These are phyloP conservation scores for Sinotaia quadrata DNA, from an alignment of 2,888 invertebrate species.

Conservation along the genomic window DNA sequence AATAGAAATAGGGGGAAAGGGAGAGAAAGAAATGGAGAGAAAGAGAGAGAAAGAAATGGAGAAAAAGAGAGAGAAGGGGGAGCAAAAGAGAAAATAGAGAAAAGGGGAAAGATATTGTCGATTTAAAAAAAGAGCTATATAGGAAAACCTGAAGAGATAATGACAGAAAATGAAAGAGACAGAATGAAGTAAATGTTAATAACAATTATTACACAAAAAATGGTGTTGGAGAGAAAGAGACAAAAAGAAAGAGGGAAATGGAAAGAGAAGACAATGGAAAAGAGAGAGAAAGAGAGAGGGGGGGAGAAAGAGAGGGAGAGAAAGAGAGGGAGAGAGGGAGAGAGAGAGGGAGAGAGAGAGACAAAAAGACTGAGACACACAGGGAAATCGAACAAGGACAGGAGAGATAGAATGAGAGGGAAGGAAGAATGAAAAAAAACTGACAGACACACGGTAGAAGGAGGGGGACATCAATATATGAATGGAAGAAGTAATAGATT, in stretches of 20 bases:
- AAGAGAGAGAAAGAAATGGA: background rate
- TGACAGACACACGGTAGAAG: too few relatives aligned
- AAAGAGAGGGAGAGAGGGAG: background rate
- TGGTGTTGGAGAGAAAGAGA: background rate
- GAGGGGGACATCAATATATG: too few relatives aligned
- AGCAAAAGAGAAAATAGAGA: background rate
- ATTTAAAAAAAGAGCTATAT: background rate
- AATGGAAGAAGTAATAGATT: too few relatives aligned
- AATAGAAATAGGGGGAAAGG: background rate
- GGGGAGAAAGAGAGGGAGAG: background rate
- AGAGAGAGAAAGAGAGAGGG: background rate
- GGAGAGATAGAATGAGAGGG: background rate
- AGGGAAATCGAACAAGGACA: background rate
- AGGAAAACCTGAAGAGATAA: background rate
- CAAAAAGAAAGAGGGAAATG: background rate
- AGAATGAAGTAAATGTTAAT: background rate
- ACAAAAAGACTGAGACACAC: too few relatives aligned
- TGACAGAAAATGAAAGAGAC: constrained; percentile 2
- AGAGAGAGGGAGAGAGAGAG: background rate
- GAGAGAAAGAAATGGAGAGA: background rate
- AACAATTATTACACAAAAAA: too few relatives aligned
- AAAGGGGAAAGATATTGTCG: too few relatives aligned
- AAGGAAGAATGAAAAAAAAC: background rate
- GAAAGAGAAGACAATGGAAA: background rate
- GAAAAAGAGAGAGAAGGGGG: background rate